Evolutionary conservation across 2,888 invertebrate genomes (phyloP).

Genomic region (Ypsolopha sequella): DNA sequence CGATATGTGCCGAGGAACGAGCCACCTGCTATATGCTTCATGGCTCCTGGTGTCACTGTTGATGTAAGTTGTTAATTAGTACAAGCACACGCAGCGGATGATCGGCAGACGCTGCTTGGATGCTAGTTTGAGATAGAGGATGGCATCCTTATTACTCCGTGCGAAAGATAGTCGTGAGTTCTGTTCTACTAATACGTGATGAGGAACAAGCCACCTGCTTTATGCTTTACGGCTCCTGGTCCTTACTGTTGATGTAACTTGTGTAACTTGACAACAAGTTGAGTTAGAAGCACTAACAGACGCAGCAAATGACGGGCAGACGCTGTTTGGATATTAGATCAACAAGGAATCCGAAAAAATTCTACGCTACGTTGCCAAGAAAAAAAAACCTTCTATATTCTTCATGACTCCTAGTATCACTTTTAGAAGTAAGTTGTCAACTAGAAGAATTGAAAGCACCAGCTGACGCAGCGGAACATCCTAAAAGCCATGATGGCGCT

Average conservation of each 20-base stretch:
- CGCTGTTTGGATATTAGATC: no score
- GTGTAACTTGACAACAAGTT: no score
- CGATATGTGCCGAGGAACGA: constrained; percentile 82
- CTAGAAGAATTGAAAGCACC: no score
- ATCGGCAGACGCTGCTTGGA: constrained; percentile 79
- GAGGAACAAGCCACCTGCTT: constrained; percentile 77
- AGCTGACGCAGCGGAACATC: no score
- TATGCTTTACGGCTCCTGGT: no score
- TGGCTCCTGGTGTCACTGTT: constrained; percentile 80
- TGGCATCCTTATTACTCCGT: constrained; percentile 89
- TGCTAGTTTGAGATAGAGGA: constrained; percentile 84
- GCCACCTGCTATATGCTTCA: constrained; percentile 80
- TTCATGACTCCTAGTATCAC: constrained; percentile 81
- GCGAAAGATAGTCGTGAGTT: constrained; percentile 84
- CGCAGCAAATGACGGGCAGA: no score
- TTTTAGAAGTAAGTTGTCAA: constrained; percentile 91
- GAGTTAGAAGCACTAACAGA: no score
- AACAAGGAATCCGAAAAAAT: no score
- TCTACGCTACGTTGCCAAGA: no score
- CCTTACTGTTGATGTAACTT: no score
- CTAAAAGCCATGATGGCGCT: no score
- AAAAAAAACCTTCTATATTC: constrained; percentile 51
- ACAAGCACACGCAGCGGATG: constrained; percentile 69
- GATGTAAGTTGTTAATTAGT: constrained; percentile 75
- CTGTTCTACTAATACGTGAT: constrained; percentile 85